Base-by-base conservation (phyloP, 1,140 invertebrate genomes). In the Zaprionus gabonicus region DNA sequence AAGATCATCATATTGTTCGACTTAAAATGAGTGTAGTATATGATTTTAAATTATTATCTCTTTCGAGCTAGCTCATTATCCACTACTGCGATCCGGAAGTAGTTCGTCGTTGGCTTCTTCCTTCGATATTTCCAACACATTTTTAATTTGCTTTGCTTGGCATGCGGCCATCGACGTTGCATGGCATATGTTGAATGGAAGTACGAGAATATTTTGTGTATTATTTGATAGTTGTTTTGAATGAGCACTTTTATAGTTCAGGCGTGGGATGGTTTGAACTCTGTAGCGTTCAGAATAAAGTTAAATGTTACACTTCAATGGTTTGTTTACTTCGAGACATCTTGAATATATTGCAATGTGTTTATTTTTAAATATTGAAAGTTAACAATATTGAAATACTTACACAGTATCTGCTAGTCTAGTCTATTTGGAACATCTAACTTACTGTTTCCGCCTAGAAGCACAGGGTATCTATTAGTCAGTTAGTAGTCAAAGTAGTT, bases 131-230 rank as follows among this genome's bases (percentile, higher is more conserved):
- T 53, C 46, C 56, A 15, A 67, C 71, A 36, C 57, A 60, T 51
- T 79, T 78, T 76, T 82, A 75, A 78, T 78, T 75, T 76, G 62
- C 46, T 53, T 75, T 51, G 44, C 34, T 69, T 51, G 63, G 34
- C 63, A 41, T 23, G 28, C 12, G 46, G 27, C 60, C 60, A 63
- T 44, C 58, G 3, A n/a, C n/a, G 27, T 12, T 44, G 25, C 28
- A n/a, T 49, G 23, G 25, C 36, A 28, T 46, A 17, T 31, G 15
- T 7, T 27, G 13, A 27, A 60, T 46, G 41, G 12, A 44, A 27
- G 53, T 51, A 51, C 46, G 20, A 13, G 46, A 51, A 51, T 51
- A 51, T 51, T 51, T 25, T 51, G 9, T 51, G 46, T 51, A 49
- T 23, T 49, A 49, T 49, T 49, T 23, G 17, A 9, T 23, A n/a